phyloP scores from a whole-genome alignment of 2,797 vertebrate genomes.

The Petrocephalus schoutedeni region DNA sequence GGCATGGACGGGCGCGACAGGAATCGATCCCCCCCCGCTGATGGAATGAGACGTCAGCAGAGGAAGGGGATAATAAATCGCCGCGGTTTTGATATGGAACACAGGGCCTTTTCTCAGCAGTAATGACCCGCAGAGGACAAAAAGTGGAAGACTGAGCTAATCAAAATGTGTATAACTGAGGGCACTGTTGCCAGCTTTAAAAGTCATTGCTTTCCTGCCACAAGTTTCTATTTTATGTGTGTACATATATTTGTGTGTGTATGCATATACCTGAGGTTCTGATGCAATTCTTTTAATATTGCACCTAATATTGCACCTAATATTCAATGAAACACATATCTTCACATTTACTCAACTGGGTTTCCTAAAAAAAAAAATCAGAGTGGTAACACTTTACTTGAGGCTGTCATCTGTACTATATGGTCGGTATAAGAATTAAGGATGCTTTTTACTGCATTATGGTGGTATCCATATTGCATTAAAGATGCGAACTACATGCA shows the following conservation, averaged over 20 bases:
- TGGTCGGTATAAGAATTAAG: no score
- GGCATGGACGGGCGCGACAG: neutral
- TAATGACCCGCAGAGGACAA: slow-evolving; percentile 19
- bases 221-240: neutral
- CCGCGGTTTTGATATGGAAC: slow-evolving; percentile 4
- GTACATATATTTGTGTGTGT: neutral
- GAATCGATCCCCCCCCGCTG: slow-evolving; percentile 6
- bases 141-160: neutral
- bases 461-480: neutral
- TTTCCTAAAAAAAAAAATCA: no score
- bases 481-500: neutral
- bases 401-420: no score
- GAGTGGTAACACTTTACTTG: no score
- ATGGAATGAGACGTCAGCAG: slow-evolving; percentile 7
- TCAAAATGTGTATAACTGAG: neutral
- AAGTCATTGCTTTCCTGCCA: neutral
- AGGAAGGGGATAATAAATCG: slow-evolving; percentile 8
- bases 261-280: neutral
- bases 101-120: neutral
- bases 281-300: neutral
- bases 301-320: no score
- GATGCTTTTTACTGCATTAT: no score
- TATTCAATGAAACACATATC: no score
- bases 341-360: no score
- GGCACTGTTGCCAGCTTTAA: neutral